phyloP scores from a whole-genome alignment of 2,888 invertebrate genomes.

The Lampropteryx suffumata region DNA sequence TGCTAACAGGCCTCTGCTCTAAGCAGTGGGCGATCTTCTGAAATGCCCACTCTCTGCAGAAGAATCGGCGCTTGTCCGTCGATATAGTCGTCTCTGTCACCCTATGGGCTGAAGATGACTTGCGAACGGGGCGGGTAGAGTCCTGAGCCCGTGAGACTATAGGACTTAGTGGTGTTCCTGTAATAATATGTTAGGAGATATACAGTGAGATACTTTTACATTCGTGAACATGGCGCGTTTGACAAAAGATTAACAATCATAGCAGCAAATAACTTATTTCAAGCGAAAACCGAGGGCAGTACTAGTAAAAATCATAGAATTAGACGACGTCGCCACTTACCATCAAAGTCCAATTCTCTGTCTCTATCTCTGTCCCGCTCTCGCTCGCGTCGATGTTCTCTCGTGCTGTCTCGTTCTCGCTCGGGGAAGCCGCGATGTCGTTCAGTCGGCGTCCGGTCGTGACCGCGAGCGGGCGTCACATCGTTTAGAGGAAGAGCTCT shows the following conservation, averaged over 20 bases:
- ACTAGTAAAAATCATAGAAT: too few relatives aligned
- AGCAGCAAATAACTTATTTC: too few relatives aligned
- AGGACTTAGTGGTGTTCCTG: slow-evolving; percentile 68
- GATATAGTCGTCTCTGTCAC: slow-evolving; percentile 66
- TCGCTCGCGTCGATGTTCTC: slow-evolving; percentile 70
- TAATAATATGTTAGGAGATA: too few relatives aligned
- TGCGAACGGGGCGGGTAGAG: slow-evolving; percentile 65
- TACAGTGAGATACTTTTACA: too few relatives aligned
- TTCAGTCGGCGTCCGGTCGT: slow-evolving; percentile 75
- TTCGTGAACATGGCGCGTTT: too few relatives aligned
- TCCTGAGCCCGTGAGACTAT: slow-evolving; percentile 54
- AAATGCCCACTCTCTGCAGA: slow-evolving; percentile 97
- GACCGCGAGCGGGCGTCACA: slow-evolving; percentile 60
- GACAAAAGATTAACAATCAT: too few relatives aligned
- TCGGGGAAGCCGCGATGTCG: slow-evolving; percentile 66
- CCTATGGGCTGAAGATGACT: slow-evolving; percentile 69
- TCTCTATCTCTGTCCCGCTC: slow-evolving; percentile 54
- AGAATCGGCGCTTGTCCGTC: slow-evolving; percentile 88
- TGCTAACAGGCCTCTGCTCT: slow-evolving; percentile 92
- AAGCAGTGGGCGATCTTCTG: slow-evolving; percentile 96
- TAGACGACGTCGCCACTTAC: slow-evolving; percentile 46
- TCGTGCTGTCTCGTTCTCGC: slow-evolving; percentile 58
- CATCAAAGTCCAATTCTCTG: slow-evolving; percentile 63
- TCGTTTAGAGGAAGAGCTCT: slow-evolving; percentile 77
- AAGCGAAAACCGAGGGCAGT: too few relatives aligned